phyloP scores from a whole-genome alignment of 2,113 vertebrate genomes.

The Brachyhypopomus gauderio region DNA sequence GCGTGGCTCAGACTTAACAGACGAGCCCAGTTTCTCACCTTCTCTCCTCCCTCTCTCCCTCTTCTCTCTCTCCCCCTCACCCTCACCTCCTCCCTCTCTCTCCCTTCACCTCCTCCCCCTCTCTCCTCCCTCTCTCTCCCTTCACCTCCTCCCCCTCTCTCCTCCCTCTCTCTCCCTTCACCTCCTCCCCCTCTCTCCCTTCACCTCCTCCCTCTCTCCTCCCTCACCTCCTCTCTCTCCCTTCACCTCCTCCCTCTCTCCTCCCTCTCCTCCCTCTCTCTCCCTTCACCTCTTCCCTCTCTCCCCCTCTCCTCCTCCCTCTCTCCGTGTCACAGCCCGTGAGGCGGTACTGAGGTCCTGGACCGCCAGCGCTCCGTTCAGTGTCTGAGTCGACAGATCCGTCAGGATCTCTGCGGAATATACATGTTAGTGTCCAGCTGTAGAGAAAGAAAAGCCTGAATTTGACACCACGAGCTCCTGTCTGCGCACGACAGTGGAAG shows the following conservation, averaged over 20 bases:
- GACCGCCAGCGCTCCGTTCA: too few relatives aligned
- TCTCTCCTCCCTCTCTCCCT: constrained; percentile 17
- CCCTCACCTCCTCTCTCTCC: constrained; percentile 10
- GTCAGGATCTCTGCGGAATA: too few relatives aligned
- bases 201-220: constrained; percentile 12
- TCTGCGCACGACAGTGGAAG: too few relatives aligned
- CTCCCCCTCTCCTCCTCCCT: constrained; percentile 34
- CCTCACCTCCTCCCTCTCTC: constrained; percentile 30
- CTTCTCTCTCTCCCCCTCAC: constrained; percentile 6
- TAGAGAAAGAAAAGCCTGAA: too few relatives aligned
- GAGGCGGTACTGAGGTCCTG: too few relatives aligned
- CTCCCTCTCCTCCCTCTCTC: constrained; percentile 14
- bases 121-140: constrained; percentile 29
- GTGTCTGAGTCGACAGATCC: too few relatives aligned
- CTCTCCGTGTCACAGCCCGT: constrained; percentile 18
- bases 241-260: constrained; percentile 7
- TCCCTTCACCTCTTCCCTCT: constrained; percentile 17
- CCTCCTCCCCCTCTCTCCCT: constrained; percentile 20
- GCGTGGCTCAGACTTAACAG: constrained; percentile 17
- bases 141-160: constrained; percentile 39
- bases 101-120: too few relatives aligned
- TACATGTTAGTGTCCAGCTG: too few relatives aligned
- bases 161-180: constrained; percentile 36
- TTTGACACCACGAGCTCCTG: too few relatives aligned
- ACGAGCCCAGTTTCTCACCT: constrained; percentile 29